Evolutionary conservation across 2,797 vertebrate species (phyloP).

Genomic region (Dipus sagitta): DNA sequence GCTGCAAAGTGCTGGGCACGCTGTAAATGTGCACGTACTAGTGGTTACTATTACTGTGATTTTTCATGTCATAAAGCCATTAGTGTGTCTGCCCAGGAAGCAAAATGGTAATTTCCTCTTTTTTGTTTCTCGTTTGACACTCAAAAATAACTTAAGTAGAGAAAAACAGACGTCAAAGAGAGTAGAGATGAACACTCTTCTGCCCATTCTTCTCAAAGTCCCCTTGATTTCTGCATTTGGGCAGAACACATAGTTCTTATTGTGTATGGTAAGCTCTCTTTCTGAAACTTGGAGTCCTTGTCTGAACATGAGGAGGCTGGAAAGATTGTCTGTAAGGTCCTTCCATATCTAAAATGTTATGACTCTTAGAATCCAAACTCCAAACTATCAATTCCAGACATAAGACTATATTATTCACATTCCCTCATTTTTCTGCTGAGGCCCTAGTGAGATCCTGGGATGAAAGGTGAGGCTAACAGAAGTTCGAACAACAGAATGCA

Average conservation of each 20-base stretch:
- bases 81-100: neutral
- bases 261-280: neutral
- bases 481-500: neutral
- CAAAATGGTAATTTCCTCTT: neutral
- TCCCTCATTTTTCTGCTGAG: neutral
- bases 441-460: no score
- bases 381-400: neutral
- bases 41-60: neutral
- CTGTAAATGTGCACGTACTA: neutral
- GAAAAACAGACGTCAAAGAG: neutral
- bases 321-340: neutral
- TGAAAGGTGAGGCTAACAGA: no score
- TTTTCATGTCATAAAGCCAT: neutral
- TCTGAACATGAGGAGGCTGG: neutral
- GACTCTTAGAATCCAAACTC: neutral
- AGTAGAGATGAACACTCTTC: neutral
- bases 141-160: conserved; percentile 25
- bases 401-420: neutral
- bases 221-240: neutral
- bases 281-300: neutral
- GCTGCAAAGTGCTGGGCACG: neutral
- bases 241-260: neutral
- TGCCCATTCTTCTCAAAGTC: neutral
- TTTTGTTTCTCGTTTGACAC: neutral
- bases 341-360: neutral